Base-by-base conservation (phyloP, 2,888 invertebrate species). In the Trissolcus brochymenae region DNA sequence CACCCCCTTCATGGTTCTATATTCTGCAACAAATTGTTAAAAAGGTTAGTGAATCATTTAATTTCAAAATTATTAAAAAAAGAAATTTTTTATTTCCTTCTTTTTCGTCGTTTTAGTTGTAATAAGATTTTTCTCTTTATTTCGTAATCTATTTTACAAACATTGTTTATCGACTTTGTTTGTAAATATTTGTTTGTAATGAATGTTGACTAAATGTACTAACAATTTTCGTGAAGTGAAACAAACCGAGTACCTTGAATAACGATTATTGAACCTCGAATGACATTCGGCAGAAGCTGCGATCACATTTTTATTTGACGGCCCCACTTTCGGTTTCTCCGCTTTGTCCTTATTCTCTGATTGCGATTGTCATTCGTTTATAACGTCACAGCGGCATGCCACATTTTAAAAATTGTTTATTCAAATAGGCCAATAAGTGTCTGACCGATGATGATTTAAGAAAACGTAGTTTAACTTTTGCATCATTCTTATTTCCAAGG, bases 181-280 rank as follows among this genome's bases (percentile, higher is more conserved):
- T 43, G 43, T 14, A n/a, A 43, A 7, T 7, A 6, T 29, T 29
- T 7, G 29, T 29, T 29, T 6, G 6, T 29, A 7, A 29, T n/a
- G 4, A 29, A 7, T 4, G 1, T 29, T 19, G 19, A 19, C 19
- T 19, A 19, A 1, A 19, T 25, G n/a, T n/a, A 4, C 25, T 25
- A 4, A 6, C 25, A 25, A 25, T 25, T 1, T 64, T 64, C 53
- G 53, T 29, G 13, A 0, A 50, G 46, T 35, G 14, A 35, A 64
- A 60, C 21, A 46, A n/a, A 16, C n/a, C 29, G 49, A 41, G 66
- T 66, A 74, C 67, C 74, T 67, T 62, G 74, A 67, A 74, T 62
- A 62, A 74, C 67, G 74, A 67, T 74, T 57, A 62, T 60, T 13
- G 67, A 74, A 62, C 62, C 67, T 68, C 59, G 75, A 75, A 68